phyloP scores from a whole-genome alignment of 2,113 vertebrate species.

The Pterophyllum scalare region DNA sequence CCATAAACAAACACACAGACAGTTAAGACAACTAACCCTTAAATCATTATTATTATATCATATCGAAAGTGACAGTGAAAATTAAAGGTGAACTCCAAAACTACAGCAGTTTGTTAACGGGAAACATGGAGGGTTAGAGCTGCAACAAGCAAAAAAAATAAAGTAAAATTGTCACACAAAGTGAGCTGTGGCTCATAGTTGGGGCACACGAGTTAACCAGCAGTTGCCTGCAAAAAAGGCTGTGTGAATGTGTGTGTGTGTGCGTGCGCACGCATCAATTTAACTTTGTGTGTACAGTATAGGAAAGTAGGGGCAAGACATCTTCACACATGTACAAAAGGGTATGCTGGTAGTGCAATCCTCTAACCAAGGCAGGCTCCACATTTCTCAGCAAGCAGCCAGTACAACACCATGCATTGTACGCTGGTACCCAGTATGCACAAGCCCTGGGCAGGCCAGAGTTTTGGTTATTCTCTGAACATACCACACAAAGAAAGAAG shows the following conservation, averaged over 20 bases:
- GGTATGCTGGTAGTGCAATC: conserved; percentile 84
- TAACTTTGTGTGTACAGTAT: conserved; percentile 54
- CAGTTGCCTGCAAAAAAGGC: conserved; percentile 46
- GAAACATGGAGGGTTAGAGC: conserved; percentile 65
- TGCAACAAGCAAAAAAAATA: conserved; percentile 66
- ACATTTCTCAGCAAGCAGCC: conserved; percentile 81
- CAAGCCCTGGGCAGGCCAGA: conserved; percentile 79
- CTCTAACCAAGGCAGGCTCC: conserved; percentile 80
- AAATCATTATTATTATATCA: conserved; percentile 71
- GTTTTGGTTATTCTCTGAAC: conserved; percentile 87
- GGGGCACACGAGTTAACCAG: conserved; percentile 45
- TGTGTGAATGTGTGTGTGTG: conserved; percentile 29
- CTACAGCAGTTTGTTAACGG: conserved; percentile 72
- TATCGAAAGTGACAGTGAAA: conserved; percentile 68
- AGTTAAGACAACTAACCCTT: conserved; percentile 74
- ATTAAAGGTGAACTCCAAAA: conserved; percentile 67
- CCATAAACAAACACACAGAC: conserved; percentile 82
- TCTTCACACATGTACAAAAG: conserved; percentile 78
- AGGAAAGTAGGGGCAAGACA: conserved; percentile 70
- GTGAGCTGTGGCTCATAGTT: conserved; percentile 57
- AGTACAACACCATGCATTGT: conserved; percentile 80
- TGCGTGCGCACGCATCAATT: conserved; percentile 26
- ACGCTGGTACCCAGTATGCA: conserved; percentile 66
- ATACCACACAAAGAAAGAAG: conserved; percentile 86
- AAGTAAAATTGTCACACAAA: conserved; percentile 48